These are phyloP conservation scores for Hippopotamyrus pictus DNA, from an alignment of 2,797 vertebrate species.

Conservation along the genomic window DNA sequence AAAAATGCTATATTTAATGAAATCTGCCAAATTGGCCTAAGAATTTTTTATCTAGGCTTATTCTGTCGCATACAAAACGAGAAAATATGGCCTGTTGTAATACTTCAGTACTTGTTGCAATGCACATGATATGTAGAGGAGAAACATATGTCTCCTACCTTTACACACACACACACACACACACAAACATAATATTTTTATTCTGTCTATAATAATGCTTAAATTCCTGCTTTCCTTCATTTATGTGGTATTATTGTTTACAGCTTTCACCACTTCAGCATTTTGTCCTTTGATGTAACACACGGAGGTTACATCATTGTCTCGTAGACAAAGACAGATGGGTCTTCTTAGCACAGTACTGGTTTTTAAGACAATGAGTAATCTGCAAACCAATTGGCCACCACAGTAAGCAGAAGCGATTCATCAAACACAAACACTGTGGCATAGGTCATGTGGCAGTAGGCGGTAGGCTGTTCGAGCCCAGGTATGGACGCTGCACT, in stretches of 20 bases:
- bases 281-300: slow-evolving; percentile 51
- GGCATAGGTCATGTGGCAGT: slow-evolving; percentile 47
- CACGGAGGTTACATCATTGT: slow-evolving; percentile 51
- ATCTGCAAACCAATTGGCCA: slow-evolving; percentile 58
- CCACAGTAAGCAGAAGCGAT: slow-evolving; percentile 61
- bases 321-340: slow-evolving; percentile 65
- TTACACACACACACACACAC: background rate
- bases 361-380: slow-evolving; percentile 66
- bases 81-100: background rate
- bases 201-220: background rate
- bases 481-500: slow-evolving; percentile 44
- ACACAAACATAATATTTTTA: background rate
- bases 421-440: slow-evolving; percentile 56
- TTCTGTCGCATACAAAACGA: background rate
- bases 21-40: background rate
- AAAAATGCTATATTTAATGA: background rate
- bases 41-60: background rate
- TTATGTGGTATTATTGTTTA: background rate
- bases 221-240: background rate
- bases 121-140: background rate
- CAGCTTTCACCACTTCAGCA: background rate
- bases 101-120: background rate
- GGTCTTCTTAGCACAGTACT: slow-evolving; percentile 67
- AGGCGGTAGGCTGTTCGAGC: slow-evolving; percentile 50
- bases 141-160: background rate